A percentile compares a stretch with the other conserved stretches of the same genome.
phyloP scores from a whole-genome alignment of 2,888 invertebrate genomes.

The Peribatodes rhomboidaria region DNA sequence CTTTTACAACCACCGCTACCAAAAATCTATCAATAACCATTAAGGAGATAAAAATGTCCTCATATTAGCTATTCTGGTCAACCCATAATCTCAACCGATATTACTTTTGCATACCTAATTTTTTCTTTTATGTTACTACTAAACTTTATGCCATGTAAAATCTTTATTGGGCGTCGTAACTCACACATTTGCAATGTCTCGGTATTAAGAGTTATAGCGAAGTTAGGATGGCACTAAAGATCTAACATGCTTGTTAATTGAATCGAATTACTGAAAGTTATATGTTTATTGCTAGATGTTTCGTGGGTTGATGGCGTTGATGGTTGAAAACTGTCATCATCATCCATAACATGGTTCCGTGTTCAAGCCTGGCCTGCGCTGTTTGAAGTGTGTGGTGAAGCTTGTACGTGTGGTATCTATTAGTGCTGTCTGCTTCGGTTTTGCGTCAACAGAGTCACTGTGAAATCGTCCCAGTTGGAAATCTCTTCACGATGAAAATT shows the following conservation, averaged over 20 bases:
- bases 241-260: slow-evolving; percentile 27
- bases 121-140: slow-evolving; percentile 31
- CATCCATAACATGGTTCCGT: too few relatives aligned
- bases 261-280: slow-evolving; percentile 23
- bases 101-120: slow-evolving; percentile 35
- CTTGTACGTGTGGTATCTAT: too few relatives aligned
- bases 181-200: slow-evolving; percentile 27
- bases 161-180: slow-evolving; percentile 29
- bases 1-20: neutral
- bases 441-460: too few relatives aligned
- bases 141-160: slow-evolving; percentile 36
- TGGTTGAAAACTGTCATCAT: neutral
- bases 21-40: slow-evolving; percentile 24
- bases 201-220: slow-evolving; percentile 13
- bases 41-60: slow-evolving; percentile 20
- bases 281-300: slow-evolving; percentile 1
- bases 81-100: slow-evolving; percentile 15
- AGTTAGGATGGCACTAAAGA: slow-evolving; percentile 25
- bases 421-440: too few relatives aligned
- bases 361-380: too few relatives aligned
- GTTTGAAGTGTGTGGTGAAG: too few relatives aligned
- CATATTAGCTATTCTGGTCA: slow-evolving; percentile 21
- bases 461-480: too few relatives aligned
- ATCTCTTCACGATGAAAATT: too few relatives aligned
- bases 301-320: neutral